Base-by-base conservation (phyloP, 2,113 vertebrate genomes). In the Paramisgurnus dabryanus region DNA sequence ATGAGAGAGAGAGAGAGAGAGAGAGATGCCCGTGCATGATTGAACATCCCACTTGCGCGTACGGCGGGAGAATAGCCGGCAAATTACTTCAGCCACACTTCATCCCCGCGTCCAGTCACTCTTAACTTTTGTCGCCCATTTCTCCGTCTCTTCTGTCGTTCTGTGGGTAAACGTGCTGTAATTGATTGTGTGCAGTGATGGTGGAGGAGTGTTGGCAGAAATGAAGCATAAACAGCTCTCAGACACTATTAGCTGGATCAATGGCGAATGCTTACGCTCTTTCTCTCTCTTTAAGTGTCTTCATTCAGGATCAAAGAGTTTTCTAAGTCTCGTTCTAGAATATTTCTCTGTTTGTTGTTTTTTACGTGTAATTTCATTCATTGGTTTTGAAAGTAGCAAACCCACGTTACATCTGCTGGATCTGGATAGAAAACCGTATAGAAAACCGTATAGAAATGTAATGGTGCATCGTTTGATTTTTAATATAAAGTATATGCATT, bases 101-200 rank as follows among this genome's bases (percentile, higher is more conserved):
- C 80, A 70, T 77, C 41, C 81, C 79, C 67, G 84, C 79, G 83
- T 82, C 75, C 61, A 39, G 34, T 41, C 78, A 67, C 27, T 15
- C 43, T 15, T 57, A 61, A 3, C 45, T 61, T 72, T 67, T 45
- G 49, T 68, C 64, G 7, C 55, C 74, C 58, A 27, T 74, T 83
- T 66, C 47, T 72, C 78, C 53, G 63, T 45, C 67, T 70, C 72
- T 68, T 65, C 72, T 78, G 40, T 60, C 34, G 70, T 39, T 76
- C n/a, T 73, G 12, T 81, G 67, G 47, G 66, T 79, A 67, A 91
- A 91, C 91, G 87, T 89, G 87, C 91, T 87, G 88, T 92, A 92
- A 93, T 93, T 92, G 92, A 93, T 94, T 93, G 87, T 85, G 85
- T 87, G 63, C 75, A 89, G 89, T 93, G 92, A 93, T 92, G 89